Evolutionary conservation across 92 coral and sea anemone genomes (phyloP).

Genomic region (Zoanthus sansibaricus): DNA sequence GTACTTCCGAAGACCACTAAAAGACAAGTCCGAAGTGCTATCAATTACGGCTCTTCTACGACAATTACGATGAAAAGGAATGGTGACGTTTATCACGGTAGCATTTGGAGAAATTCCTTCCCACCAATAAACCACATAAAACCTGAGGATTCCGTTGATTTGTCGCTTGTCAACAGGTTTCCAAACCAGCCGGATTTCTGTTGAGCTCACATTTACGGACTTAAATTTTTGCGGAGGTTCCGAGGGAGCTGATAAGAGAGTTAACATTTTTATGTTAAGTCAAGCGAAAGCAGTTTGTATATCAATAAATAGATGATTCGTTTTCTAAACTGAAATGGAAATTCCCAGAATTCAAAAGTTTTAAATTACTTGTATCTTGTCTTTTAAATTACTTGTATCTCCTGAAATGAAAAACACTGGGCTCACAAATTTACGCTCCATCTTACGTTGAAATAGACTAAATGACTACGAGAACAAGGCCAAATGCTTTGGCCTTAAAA

Average conservation of each 20-base stretch:
- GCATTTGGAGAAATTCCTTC: constrained; percentile 34
- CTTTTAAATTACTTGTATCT: too few relatives aligned
- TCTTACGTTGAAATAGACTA: too few relatives aligned
- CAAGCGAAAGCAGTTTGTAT: too few relatives aligned
- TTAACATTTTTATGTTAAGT: too few relatives aligned
- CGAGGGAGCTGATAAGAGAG: constrained; percentile 62
- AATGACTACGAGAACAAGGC: too few relatives aligned
- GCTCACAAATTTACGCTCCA: too few relatives aligned
- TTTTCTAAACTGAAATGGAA: too few relatives aligned
- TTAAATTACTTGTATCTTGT: too few relatives aligned
- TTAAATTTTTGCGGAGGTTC: constrained; percentile 68
- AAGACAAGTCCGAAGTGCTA: constrained; percentile 48
- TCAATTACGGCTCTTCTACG: constrained; percentile 51
- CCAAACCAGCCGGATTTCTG: constrained; percentile 79
- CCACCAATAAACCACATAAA: constrained; percentile 68
- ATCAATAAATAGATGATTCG: too few relatives aligned
- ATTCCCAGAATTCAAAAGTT: too few relatives aligned
- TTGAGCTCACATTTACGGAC: constrained; percentile 69
- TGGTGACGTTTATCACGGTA: constrained; percentile 47
- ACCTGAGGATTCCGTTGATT: constrained; percentile 71
- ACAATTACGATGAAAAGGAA: constrained; percentile 33
- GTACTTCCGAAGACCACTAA: constrained; percentile 69
- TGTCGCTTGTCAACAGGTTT: constrained; percentile 62
- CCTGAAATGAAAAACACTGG: too few relatives aligned
- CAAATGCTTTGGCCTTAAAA: too few relatives aligned